Base-by-base conservation (phyloP, 2,888 invertebrate genomes). In the Macrophya alboannulata region DNA sequence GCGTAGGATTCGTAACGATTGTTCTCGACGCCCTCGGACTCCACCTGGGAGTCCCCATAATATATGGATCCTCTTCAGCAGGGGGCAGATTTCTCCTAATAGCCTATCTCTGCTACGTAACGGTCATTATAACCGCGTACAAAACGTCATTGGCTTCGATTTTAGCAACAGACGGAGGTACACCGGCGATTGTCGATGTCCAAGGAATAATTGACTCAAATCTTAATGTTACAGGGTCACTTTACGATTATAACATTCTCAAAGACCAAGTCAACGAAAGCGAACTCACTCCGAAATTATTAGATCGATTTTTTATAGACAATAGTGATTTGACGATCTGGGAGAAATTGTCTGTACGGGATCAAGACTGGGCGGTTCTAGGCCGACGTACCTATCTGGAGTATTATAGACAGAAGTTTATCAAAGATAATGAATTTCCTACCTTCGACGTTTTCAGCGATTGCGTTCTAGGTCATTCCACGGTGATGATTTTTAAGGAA, bases 121-220 rank as follows among this genome's bases (percentile, higher is more conserved):
- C 40, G 43, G 62, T 81, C 4, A 21, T 81, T n/a, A 81, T 62
- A n/a, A 81, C 81, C 12, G 81, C 81, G 9, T 81, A 81, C 25
- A 81, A 43, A 62, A 43, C 81, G 9, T 62, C 81, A 40, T 62
- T 81, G 59, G 81, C 81, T 21, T 81, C 81, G 9, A 81, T 81
- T 62, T 81, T 81, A 25, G 62, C 81, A 17, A 62, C 81, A 15
- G 81, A 43, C 10, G 17, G 6, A 59, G 43, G 43, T 21, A 21
- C 43, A 8, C 8, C 81, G 25, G 37, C 1, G n/a, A 43, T 62
- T 43, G 62, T 62, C 10, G 21, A 81, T 15, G 81, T 15, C 12
- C n/a, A 59, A 43, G 81, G 62, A 21, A 62, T 81, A 81, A 62
- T 81, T 5, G 40, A 81, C 17, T 62, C 81, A 15, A 81, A 81